A percentile compares a stretch with the other conserved stretches of the same genome.
Evolutionary conservation across 2,113 vertebrate species (phyloP).

Genomic region (Motacilla alba): DNA sequence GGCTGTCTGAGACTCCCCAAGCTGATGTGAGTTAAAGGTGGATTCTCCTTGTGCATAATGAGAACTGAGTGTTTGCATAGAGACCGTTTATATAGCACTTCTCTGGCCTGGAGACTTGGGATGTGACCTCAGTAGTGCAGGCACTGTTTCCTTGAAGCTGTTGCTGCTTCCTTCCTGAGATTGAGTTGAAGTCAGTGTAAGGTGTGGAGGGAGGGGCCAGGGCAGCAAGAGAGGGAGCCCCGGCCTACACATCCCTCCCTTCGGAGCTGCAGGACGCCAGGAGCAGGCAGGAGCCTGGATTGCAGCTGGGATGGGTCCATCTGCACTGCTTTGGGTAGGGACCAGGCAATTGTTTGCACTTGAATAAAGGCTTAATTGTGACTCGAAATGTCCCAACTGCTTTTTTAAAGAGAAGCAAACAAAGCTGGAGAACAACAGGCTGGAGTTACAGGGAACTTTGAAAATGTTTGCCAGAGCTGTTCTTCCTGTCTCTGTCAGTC

Average conservation of each 20-base stretch:
- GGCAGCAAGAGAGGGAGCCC: not conserved
- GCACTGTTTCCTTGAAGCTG: not conserved
- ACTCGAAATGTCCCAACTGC: conserved; percentile 4
- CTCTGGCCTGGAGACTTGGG: not conserved
- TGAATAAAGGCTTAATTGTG: conserved; percentile 57
- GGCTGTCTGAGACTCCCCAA: not conserved
- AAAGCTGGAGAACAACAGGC: not conserved
- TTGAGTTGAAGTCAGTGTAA: not conserved
- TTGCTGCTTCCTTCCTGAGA: not conserved
- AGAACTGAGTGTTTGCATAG: not conserved
- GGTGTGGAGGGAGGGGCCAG: not conserved
- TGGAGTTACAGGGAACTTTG: not conserved
- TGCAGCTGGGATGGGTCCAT: not conserved
- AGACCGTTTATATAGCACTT: not conserved
- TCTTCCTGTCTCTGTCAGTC: not conserved
- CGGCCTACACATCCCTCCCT: fast-evolving
- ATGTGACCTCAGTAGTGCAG: not conserved
- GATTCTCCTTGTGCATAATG: not conserved
- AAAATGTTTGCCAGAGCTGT: not conserved
- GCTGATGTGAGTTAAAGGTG: not conserved
- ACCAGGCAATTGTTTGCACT: conserved; percentile 42
- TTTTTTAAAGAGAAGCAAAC: conserved; percentile 39
- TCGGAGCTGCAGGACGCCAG: fast-evolving
- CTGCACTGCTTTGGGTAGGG: conserved; percentile 7
- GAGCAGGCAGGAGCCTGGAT: not conserved